phyloP scores from a whole-genome alignment of 2,888 invertebrate species.

The Athalia rosae region DNA sequence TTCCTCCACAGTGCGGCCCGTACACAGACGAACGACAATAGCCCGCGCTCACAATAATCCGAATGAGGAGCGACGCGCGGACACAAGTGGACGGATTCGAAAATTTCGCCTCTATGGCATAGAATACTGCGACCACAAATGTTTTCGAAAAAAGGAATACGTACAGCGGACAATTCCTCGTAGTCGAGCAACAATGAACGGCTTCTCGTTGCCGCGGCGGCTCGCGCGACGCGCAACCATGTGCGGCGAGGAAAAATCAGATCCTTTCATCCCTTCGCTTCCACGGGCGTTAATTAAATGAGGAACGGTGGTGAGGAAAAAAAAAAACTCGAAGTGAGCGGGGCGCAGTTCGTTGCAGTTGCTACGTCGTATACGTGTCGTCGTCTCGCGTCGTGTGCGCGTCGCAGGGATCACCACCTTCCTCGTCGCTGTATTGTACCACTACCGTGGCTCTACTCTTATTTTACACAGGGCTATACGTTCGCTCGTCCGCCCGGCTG shows the following conservation, averaged over 20 bases:
- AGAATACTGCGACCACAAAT: constrained; percentile 9
- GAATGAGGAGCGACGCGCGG: neutral
- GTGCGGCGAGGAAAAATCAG: constrained; percentile 28
- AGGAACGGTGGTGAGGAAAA: neutral
- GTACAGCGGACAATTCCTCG: constrained; percentile 19
- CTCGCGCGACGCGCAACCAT: no score
- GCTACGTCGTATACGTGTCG: no score
- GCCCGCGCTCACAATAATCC: no score
- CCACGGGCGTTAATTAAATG: constrained; percentile 29
- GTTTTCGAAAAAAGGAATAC: constrained; percentile 6
- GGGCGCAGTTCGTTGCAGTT: neutral
- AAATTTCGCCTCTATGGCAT: neutral
- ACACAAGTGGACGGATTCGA: constrained; percentile 29
- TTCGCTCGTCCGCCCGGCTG: neutral
- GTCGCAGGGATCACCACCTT: no score
- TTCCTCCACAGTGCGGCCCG: no score
- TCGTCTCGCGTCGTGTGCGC: no score
- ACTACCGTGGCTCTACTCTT: neutral
- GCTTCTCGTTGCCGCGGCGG: neutral
- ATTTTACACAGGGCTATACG: neutral
- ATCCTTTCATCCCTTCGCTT: constrained; percentile 26
- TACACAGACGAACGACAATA: neutral
- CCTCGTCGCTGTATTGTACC: no score
- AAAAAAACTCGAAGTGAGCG: neutral
- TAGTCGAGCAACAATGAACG: neutral